phyloP scores from a whole-genome alignment of 2,888 invertebrate genomes.

The Pegoplata infirma region DNA sequence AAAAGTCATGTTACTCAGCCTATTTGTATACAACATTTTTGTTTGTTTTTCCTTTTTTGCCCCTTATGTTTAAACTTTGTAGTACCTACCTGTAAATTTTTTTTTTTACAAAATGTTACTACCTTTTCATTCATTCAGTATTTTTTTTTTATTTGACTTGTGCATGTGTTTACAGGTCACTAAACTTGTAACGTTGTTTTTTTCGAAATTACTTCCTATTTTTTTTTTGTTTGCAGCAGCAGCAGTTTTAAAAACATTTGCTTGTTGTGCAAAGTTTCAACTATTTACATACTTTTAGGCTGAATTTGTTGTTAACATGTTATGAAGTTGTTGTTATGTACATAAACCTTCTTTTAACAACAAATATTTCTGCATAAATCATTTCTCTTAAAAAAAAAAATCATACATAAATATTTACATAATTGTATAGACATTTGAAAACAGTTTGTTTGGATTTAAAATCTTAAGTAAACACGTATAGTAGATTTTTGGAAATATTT shows the following conservation, averaged over 20 bases:
- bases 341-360: too few species aligned
- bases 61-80: neutral
- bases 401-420: neutral
- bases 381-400: neutral
- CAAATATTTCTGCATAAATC: neutral
- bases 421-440: neutral
- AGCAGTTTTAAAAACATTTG: conserved; percentile 2
- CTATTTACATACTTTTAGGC: conserved; percentile 27
- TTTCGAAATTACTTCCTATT: neutral
- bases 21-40: neutral
- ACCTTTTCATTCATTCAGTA: conserved; percentile 1
- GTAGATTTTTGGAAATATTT: neutral
- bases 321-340: neutral
- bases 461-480: neutral
- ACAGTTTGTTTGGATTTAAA: neutral
- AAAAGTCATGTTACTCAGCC: neutral
- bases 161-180: conserved; percentile 26
- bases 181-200: conserved; percentile 15
- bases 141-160: conserved; percentile 1
- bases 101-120: neutral
- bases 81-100: neutral
- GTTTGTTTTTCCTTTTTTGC: neutral
- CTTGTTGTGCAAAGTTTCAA: conserved; percentile 6
- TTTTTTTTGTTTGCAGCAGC: conserved; percentile 4
- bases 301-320: neutral